Evolutionary conservation across 2,888 invertebrate species (phyloP), one percentile per base, ranked within the genome.

Genomic region (Mamestra brassicae): DNA sequence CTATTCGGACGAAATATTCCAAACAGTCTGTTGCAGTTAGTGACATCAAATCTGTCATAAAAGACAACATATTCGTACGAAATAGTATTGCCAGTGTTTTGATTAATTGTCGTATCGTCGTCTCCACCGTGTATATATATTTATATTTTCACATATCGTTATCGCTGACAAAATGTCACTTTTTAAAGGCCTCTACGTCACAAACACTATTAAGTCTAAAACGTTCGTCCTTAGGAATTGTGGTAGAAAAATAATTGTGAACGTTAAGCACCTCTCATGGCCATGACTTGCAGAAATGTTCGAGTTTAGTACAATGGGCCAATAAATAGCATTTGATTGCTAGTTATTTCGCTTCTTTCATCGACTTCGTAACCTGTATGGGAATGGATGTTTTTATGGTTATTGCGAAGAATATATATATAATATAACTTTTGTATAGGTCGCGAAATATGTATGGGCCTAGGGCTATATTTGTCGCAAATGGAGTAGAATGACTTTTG

Each of bases 261-360:
- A 68, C 66, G 26, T 70, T 62, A 74, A 84, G 81, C 54, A 77
- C 74, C 64, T 72, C 66, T 58, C 64, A 70, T 10, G 55, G 54
- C 74, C 52, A 67, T 81, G 74, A 77, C 60, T 77, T 81, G 77
- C 71, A 80, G 81, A 77, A 81, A 77, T 62, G 69, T 79, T 81
- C 71, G 42, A 81, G 72, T 74, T 78, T 70, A 78, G 61, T 74
- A 84, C 71, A 78, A 83, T 71, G 62, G 70, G 50, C 60, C 60
- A 63, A 83, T 81, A 83, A 84, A 81, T 81, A 83, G 67, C 62
- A 55, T 69, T 81, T 81, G 85, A 84, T 81, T 83, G 81, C 81
- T 69, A 83, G 81, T 83, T 82, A 77, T 77, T 83, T 52, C 60
- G 60, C 17, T 84, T 74, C 73, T 73, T 85, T 80, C 64, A 70